Evolutionary conservation across 1,140 invertebrate species (phyloP), one percentile per base, ranked within the genome.

Genomic region (Drosophila nebulosa): DNA sequence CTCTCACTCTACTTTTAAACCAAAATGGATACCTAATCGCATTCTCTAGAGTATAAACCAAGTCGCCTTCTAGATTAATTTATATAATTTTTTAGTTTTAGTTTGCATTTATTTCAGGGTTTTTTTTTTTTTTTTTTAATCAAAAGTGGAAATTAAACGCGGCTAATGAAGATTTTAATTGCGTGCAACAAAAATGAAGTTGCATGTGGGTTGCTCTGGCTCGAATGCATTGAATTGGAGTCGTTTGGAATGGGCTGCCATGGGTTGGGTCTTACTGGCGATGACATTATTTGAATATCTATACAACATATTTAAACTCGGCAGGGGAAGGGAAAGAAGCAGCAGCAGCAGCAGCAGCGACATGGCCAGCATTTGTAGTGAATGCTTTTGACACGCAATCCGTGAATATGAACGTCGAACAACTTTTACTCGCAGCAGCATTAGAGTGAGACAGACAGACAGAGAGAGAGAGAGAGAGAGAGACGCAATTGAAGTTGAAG

Each of bases 91-190:
- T 56, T 32, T 55, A 36, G 59, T 14, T 26, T 64, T 24, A 32
- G 39, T 36, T 42, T 58, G 16, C 18, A 24, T 24, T n/a, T n/a
- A n/a, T n/a, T n/a, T n/a, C n/a, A n/a, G 27, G 27, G 16, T 36
- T 14, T 50, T 50, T 46, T 7, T 63, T 64, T 36, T 67, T 64
- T 63, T 7, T 35, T 62, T 88, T 88, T 88, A 83, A 88, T 88
- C 83, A 88, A 83, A 88, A 88, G 83, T 88, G 83, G 83, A 88
- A 88, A 88, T 88, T 88, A 88, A 88, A 88, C 83, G 83, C 83
- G 84, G 83, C 83, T 88, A 88, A 88, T 88, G 83, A 88, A 88
- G 83, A 88, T 88, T 88, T 88, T 88, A 88, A 88, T 88, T 88
- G 83, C 83, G 83, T 88, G 83, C 84, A 81, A 70, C 75, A 81